Base-by-base conservation (phyloP, 2,888 invertebrate genomes). In the Danaus chrysippus region DNA sequence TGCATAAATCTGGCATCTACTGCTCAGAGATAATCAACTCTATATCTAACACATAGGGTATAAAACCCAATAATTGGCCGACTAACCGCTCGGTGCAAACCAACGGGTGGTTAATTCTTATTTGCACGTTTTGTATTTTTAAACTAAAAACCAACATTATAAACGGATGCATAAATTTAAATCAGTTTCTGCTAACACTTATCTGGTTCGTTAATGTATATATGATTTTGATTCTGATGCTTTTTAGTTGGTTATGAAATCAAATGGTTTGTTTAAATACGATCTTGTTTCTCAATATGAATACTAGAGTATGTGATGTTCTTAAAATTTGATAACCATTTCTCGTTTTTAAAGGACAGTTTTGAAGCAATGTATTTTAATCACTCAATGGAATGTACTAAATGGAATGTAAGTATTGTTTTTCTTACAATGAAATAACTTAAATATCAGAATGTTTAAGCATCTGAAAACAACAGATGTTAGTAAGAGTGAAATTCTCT, bases 91-190 rank as follows among this genome's bases (percentile, higher is more conserved):
- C 75, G 82, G 81, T 84, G 87, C 83, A 81, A 81, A 78, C 57
- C 86, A 68, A 74, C 86, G 84, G 83, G 86, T 78, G 83, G 84
- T 81, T 76, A 77, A 74, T 79, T 75, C 77, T 78, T 84, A 84
- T 87, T 88, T 87, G 86, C 83, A 87, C 74, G 77, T 78, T 86
- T 85, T 82, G 84, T 84, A 84, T 83, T 83, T 81, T n/a, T n/a
- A n/a, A 74, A 76, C 75, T 81, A 78, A 82, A 85, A 83, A 84
- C 83, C 80, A 80, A 78, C 75, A 77, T 71, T 70, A 58, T 60
- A 60, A 64, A 57, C 70, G 70, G 70, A 70, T 64, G 65, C 67
- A 70, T 68, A 70, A 66, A 67, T 70, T 54, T 52, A 49, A 56
- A 56, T 61, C 54, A 19, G 23, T 53, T 23, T 23, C 13, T 34